A percentile compares a stretch with the other conserved stretches of the same genome.
Conservation (phyloP, 2,888 invertebrate genomes). For the Callyntrura guangdongensis region DNA sequence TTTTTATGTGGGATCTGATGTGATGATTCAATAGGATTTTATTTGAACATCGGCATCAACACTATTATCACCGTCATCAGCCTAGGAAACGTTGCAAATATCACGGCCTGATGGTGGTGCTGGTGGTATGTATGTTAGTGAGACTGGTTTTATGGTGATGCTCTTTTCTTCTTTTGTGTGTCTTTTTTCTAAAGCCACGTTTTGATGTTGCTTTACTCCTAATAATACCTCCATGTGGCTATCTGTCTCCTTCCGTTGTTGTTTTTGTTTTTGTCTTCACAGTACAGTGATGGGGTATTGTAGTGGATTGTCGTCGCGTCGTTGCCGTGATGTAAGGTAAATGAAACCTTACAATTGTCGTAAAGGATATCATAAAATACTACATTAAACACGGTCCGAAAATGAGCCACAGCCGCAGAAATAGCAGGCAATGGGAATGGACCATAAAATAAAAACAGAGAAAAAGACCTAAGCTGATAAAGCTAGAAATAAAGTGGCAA, state of each 20-base stretch:
- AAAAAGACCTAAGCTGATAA: neutral
- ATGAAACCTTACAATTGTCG: neutral
- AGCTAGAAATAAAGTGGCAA: neutral
- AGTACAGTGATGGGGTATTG: neutral
- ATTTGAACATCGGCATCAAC: neutral
- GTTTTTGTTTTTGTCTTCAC: neutral
- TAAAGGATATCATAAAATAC: conserved; percentile 2
- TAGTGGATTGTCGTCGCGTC: neutral
- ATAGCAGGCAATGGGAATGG: neutral
- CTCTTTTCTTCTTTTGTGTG: neutral
- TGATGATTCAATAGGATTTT: conserved; percentile 13
- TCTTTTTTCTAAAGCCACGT: neutral
- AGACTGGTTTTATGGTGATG: neutral
- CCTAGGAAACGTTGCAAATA: too few relatives aligned
- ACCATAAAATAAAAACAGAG: neutral
- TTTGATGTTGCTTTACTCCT: too few relatives aligned
- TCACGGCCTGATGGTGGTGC: neutral
- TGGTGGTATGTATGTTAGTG: neutral
- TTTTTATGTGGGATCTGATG: neutral
- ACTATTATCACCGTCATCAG: neutral
- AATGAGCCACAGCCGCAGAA: neutral
- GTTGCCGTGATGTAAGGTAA: neutral
- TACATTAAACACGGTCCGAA: neutral
- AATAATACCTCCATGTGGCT: too few relatives aligned
- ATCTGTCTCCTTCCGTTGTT: neutral